These are phyloP conservation scores for Leucoraja ocellata DNA, from an alignment of 2,797 vertebrate species.

Conservation along the genomic window DNA sequence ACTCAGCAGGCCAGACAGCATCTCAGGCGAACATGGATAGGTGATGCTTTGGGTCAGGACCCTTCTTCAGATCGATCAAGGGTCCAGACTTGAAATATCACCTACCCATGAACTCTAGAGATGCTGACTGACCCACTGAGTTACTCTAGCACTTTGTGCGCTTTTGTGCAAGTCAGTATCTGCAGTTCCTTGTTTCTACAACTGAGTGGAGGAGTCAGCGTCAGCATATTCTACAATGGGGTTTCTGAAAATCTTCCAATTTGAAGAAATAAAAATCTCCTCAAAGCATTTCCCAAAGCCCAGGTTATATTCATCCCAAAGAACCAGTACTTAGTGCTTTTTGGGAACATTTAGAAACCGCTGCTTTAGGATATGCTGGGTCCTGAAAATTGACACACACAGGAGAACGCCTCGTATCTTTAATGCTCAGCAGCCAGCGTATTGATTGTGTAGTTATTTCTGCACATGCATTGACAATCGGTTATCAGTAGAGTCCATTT, in stretches of 20 bases:
- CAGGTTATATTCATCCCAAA: not conserved
- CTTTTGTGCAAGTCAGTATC: too few species aligned
- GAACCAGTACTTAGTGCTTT: not conserved
- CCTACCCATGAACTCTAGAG: too few species aligned
- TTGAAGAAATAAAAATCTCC: not conserved
- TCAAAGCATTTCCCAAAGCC: not conserved
- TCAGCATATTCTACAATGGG: not conserved
- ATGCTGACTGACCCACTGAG: too few species aligned
- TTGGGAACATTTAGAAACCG: not conserved
- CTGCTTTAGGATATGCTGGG: not conserved
- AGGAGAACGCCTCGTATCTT: not conserved
- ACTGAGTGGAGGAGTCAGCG: too few species aligned
- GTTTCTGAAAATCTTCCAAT: not conserved
- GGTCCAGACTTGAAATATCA: too few species aligned
- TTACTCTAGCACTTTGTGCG: too few species aligned
- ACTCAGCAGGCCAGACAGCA: too few species aligned
- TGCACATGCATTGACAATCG: not conserved
- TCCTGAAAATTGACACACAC: not conserved
- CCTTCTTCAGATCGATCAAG: too few species aligned
- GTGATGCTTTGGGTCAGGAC: too few species aligned
- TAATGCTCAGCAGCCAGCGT: not conserved
- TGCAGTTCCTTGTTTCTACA: too few species aligned
- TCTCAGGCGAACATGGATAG: too few species aligned
- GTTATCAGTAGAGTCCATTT: not conserved
- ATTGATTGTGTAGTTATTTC: conserved; percentile 26